phyloP scores from a whole-genome alignment of 2,888 invertebrate species.

The Clunio marinus region DNA sequence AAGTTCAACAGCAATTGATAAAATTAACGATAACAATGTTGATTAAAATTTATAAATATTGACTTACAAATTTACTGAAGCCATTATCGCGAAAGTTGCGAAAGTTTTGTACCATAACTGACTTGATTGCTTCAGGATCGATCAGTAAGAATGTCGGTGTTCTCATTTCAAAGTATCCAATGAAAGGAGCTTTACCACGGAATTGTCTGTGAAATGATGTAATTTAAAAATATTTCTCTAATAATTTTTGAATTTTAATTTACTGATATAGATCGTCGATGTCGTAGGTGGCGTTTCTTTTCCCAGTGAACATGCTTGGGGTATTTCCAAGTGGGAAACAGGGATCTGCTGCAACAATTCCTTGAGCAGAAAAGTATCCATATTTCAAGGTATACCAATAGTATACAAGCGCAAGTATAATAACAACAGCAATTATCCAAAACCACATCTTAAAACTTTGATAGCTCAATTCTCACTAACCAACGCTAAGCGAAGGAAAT shows the following conservation, averaged over 20 bases:
- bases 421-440: no score
- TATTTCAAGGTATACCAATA: background rate
- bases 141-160: constrained; percentile 48
- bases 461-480: no score
- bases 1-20: no score
- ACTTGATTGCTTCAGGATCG: constrained; percentile 48
- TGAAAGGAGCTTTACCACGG: constrained; percentile 45
- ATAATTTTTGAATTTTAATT: background rate
- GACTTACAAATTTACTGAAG: constrained; percentile 28
- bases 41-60: background rate
- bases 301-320: background rate
- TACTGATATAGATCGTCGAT: constrained; percentile 26
- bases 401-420: no score
- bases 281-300: constrained; percentile 15
- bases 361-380: background rate
- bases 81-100: constrained; percentile 47
- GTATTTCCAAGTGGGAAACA: constrained; percentile 6
- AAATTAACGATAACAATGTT: no score
- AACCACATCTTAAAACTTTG: no score
- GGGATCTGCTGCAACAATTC: constrained; percentile 12
- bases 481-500: no score
- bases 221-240: background rate
- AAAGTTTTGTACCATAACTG: constrained; percentile 51
- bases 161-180: constrained; percentile 49
- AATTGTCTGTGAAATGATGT: constrained; percentile 43